Base-by-base conservation (phyloP, 2,113 vertebrate genomes). In the Xiphorhynchus elegans region DNA sequence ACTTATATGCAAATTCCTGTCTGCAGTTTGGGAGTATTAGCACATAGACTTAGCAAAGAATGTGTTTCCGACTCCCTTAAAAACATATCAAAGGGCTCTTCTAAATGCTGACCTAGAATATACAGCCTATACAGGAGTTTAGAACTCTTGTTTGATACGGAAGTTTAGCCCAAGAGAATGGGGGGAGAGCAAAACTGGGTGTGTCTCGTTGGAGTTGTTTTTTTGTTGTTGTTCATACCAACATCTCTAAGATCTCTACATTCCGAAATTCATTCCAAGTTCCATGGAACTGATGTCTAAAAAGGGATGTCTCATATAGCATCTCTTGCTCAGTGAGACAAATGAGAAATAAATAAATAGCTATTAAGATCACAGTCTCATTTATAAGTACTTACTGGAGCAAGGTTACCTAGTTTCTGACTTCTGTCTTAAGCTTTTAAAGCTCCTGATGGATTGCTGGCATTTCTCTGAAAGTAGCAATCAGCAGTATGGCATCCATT, bases 151-250 rank as follows among this genome's bases (percentile, higher is more conserved):
- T 33, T 75, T 64, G 47, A 47, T 5, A 4, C 59, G 63, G 24
- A 62, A 37, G 29, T 50, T 69, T 58, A 46, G 13, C 29, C 59
- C 63, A 46, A 33, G 35, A 79, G 16, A 62, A 59, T 17, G 28
- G 60, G 42, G 8, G 10, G 7, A 11, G 2, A 5, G 7, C 1
- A 0, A 25, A 68, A 56, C 40, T 3, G 9, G 21, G 17, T 0
- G 1, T 44, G 42, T 14, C 47, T 47, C n/a, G 28, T 58, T 13
- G 33, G 35, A 5, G 3, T 40, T 66, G n/a, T 5, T 13, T 28
- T 13, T 40, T 63, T 42, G 4, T 33, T 68, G 35, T 11, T 84
- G 33, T 73, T 83, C 20, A 53, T 87, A 31, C 33, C 72, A 68
- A 40, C 10, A 18, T 20, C 25, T 49, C 29, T 87, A 73, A 25